Base-by-base conservation (phyloP, 2,113 vertebrate species). In the human (Homo sapiens) region DNA sequence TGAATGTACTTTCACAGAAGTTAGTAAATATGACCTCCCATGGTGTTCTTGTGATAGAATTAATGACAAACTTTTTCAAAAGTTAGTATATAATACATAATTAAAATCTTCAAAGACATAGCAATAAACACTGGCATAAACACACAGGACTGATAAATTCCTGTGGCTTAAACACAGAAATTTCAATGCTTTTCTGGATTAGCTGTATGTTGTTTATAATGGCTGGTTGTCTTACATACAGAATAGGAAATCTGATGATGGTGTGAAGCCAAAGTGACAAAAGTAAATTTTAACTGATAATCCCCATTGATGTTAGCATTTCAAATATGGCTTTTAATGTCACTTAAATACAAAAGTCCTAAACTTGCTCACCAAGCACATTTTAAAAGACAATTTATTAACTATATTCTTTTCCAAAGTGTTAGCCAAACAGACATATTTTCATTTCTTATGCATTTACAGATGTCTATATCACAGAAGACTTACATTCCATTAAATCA, bases 251-350 rank as follows among this genome's bases (percentile, higher is more conserved):
- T 45, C 86, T 79, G 91, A 61, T 59, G 5, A 82, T 61, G 20
- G 13, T 66, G 45, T 40, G 13, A 84, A 6, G 1, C 9, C 45
- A 61, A 89, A 81, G 48, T 87, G 7, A 52, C 30, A 38, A 59
- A 83, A 92, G 35, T 57, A 72, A 91, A 88, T 40, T 91, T 92
- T 89, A 93, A 79, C 30, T 80, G 9, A 61, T 84, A 73, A 90
- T 82, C n/a, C 30, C 27, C 82, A 52, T 61, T 84, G n/a, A 43
- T 87, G 27, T 52, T 43, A 94, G 16, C 12, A 68, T 80, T 90
- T 25, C 22, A 82, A 94, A 96, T 81, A 94, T 16, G 50, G 17
- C 32, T 83, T 50, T 55, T 88, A 87, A 90, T 66, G 57, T 86
- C 50, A 78, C 81, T 59, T 75, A 59, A 93, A 43, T 81, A 85